Evolutionary conservation across 2,113 vertebrate species (phyloP).

Genomic region (Oryctolagus cuniculus): mOryCun1.1 NC_091432.1:226622001-226622500

Average conservation of each 20-base stretch:
- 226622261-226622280: neutral
- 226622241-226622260: neutral
- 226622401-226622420: neutral
- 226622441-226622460: neutral
- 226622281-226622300: neutral
- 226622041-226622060: neutral
- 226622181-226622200: neutral
- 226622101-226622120: neutral
- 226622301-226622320: neutral
- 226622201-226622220: neutral
- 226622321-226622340: neutral
- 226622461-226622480: neutral
- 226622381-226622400: neutral
- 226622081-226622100: neutral
- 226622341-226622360: neutral
- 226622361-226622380: neutral
- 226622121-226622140: neutral
- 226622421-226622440: neutral
- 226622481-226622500: neutral
- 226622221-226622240: neutral
- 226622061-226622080: neutral
- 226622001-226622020: neutral
- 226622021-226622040: too few species aligned
- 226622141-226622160: neutral
- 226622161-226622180: neutral